A percentile compares a stretch with the other conserved stretches of the same genome.
phyloP scores from a whole-genome alignment of 2,797 vertebrate genomes.

The Gephyroberyx darwinii region DNA sequence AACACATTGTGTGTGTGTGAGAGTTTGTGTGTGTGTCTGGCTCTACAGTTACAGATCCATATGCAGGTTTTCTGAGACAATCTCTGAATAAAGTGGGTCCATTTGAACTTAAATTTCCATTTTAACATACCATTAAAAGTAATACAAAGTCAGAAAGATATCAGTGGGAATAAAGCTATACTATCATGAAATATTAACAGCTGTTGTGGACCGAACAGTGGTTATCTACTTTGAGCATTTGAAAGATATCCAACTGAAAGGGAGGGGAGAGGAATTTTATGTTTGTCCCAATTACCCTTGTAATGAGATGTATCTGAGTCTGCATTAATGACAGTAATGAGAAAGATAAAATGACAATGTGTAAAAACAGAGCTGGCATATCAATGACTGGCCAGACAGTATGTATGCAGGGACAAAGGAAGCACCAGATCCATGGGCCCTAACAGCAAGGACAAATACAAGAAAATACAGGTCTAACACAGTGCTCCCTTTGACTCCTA shows the following conservation, averaged over 20 bases:
- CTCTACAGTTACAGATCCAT: conserved; percentile 38
- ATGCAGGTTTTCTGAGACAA: conserved; percentile 17
- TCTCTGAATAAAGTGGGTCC: conserved; percentile 41
- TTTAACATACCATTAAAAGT: conserved; percentile 57
- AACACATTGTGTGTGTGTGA: background rate
- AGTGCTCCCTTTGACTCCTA: conserved; percentile 77
- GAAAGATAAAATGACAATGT: conserved; percentile 85
- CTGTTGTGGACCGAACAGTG: conserved; percentile 64
- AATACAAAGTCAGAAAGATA: conserved; percentile 57
- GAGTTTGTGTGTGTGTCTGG: background rate
- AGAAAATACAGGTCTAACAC: conserved; percentile 79
- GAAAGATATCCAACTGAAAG: conserved; percentile 85
- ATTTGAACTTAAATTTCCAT: conserved; percentile 56
- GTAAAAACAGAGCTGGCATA: conserved; percentile 89
- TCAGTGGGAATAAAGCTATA: conserved; percentile 50
- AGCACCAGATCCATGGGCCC: conserved; percentile 78
- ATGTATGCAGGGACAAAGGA: conserved; percentile 78
- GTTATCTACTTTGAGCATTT: conserved; percentile 74
- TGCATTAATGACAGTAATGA: conserved; percentile 93
- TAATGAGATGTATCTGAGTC: conserved; percentile 88
- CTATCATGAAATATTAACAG: conserved; percentile 67
- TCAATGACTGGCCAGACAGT: conserved; percentile 86
- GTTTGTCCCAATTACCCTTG: conserved; percentile 96
- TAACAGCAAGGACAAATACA: conserved; percentile 88
- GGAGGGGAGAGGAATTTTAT: conserved; percentile 77